A percentile compares a stretch with the other conserved stretches of the same genome.
These are phyloP conservation scores for Paratilapia polleni DNA, from an alignment of 2,113 vertebrate species.

Conservation along the genomic window DNA sequence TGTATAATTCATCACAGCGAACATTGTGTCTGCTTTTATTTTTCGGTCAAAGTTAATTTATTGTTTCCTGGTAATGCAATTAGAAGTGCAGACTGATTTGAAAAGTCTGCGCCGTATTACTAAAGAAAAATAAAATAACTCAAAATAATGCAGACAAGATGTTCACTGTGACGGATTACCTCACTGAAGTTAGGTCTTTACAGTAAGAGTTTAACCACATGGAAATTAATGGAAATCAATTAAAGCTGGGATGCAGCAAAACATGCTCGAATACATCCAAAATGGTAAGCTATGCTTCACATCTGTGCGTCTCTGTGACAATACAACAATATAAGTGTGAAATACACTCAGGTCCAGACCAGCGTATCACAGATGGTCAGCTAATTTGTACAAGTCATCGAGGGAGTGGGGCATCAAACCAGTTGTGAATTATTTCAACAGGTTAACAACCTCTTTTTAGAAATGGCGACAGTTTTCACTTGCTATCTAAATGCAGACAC, in stretches of 20 bases:
- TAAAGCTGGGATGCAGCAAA: conserved; percentile 16
- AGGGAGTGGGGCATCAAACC: neutral
- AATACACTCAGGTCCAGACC: neutral
- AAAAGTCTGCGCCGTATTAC: conserved; percentile 40
- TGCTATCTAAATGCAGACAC: neutral
- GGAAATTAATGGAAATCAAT: conserved; percentile 35
- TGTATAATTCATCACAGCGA: conserved; percentile 39
- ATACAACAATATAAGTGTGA: fast-evolving
- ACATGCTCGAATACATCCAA: neutral
- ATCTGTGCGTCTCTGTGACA: conserved; percentile 2
- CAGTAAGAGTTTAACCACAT: neutral
- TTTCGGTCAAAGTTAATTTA: conserved; percentile 54
- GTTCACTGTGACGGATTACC: conserved; percentile 30
- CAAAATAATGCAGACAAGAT: conserved; percentile 52
- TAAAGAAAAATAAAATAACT: conserved; percentile 45
- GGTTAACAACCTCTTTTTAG: neutral
- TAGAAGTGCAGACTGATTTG: conserved; percentile 41
- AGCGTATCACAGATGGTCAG: neutral
- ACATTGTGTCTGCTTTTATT: conserved; percentile 31
- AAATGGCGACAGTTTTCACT: no score
- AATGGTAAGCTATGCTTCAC: neutral
- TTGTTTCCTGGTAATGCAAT: conserved; percentile 59
- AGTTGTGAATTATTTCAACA: neutral
- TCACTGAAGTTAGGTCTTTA: neutral
- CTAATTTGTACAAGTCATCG: neutral